Percentiles rank a stretch among this genome's conserved stretches.
phyloP scores from a whole-genome alignment of 2,888 invertebrate genomes.

The Thymelicus lineola region DNA sequence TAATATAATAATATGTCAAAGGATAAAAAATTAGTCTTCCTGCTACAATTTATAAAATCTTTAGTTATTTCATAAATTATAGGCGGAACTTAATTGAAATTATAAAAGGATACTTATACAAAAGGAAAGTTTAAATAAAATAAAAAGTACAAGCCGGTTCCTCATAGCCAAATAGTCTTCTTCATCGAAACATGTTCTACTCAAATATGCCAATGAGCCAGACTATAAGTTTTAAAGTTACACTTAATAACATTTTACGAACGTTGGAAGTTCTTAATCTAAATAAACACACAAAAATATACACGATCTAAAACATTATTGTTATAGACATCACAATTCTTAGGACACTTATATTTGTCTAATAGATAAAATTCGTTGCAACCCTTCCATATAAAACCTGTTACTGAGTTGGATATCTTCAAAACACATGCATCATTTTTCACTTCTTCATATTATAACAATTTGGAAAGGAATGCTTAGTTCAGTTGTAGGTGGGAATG shows the following conservation, averaged over 20 bases:
- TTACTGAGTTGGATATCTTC: conserved; percentile 55
- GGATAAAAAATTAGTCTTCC: conserved; percentile 64
- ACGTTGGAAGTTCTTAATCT: conserved; percentile 73
- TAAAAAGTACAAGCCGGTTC: conserved; percentile 20
- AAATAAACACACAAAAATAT: conserved; percentile 84
- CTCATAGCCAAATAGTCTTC: conserved; percentile 20
- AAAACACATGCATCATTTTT: conserved; percentile 60
- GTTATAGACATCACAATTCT: conserved; percentile 82
- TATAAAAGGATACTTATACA: not conserved
- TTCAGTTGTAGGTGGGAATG: conserved; percentile 59
- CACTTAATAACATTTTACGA: conserved; percentile 77
- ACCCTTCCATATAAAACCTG: conserved; percentile 64
- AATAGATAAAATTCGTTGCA: conserved; percentile 80
- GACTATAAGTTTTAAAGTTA: conserved; percentile 41
- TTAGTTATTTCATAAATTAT: conserved; percentile 51
- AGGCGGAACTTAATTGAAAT: conserved; percentile 45
- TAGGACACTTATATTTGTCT: conserved; percentile 78
- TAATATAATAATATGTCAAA: conserved; percentile 63
- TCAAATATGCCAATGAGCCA: conserved; percentile 27
- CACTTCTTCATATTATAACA: conserved; percentile 43
- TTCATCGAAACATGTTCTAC: conserved; percentile 14
- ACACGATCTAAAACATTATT: conserved; percentile 82
- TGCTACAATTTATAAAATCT: conserved; percentile 55
- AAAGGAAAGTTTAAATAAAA: conserved; percentile 19
- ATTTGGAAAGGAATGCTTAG: conserved; percentile 69